A percentile compares a stretch with the other conserved stretches of the same genome.
phyloP scores from a whole-genome alignment of 2,797 vertebrate species.

The Lepilemur septentrionalis region DNA sequence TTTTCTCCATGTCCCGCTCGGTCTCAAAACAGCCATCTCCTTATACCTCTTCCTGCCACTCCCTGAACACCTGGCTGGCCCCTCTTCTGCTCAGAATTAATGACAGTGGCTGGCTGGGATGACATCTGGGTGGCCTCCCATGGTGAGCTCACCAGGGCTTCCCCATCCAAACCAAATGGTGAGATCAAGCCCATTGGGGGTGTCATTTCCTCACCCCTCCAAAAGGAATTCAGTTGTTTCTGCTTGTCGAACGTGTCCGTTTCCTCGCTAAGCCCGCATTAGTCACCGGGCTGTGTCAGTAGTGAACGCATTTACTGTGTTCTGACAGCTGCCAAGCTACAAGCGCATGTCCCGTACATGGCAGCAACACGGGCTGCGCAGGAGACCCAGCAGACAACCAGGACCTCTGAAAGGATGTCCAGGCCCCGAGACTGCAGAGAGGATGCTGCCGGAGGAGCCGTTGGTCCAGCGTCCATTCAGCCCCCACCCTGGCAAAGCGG shows the following conservation, averaged over 20 bases:
- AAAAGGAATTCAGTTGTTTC: constrained; percentile 46
- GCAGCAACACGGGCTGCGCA: background rate
- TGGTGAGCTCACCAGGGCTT: background rate
- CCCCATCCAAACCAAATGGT: constrained; percentile 51
- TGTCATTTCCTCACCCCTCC: constrained; percentile 58
- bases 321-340: background rate
- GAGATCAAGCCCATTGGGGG: constrained; percentile 13
- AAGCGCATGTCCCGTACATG: background rate
- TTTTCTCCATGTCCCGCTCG: background rate
- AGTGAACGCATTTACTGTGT: constrained; percentile 37
- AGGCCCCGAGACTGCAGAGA: background rate
- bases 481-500: background rate
- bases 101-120: background rate
- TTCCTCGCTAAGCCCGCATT: background rate
- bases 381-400: background rate
- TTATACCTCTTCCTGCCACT: background rate
- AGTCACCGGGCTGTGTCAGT: constrained; percentile 21
- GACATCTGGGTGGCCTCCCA: constrained; percentile 3
- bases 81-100: constrained; percentile 4
- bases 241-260: constrained; percentile 28
- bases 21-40: background rate
- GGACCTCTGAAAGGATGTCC: background rate
- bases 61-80: background rate
- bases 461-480: background rate
- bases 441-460: background rate